Evolutionary conservation across 2,888 invertebrate genomes (phyloP), one percentile per base, ranked within the genome.

Genomic region (Chrysomela aeneicollis): DNA sequence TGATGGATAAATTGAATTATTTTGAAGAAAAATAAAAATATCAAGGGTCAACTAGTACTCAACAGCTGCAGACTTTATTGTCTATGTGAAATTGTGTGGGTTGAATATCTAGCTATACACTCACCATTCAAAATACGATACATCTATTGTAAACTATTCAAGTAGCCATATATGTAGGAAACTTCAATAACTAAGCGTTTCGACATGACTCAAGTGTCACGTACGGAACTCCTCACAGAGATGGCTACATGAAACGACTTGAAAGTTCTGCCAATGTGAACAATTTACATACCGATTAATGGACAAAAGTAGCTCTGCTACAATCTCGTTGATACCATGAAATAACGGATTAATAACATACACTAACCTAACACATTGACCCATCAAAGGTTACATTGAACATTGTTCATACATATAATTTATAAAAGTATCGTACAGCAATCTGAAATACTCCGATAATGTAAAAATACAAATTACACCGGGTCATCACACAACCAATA

Each of bases 391-490:
- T 69, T 71, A 68, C 66, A 73, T 59, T 68, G 66, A 70, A 70
- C 64, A 70, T 62, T 70, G 64, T 71, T 71, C 69, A 66, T 66
- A 67, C 68, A 68, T 67, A 63, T 64, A 61, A 66, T 63, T 70
- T 73, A 73, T 69, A 71, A 75, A 74, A 72, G 67, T 72, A 70
- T 67, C 70, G 69, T 69, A 72, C 71, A 68, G 68, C 70, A 35
- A 75, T 68, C 71, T 70, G 62, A 70, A 68, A 67, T 67, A 69
- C 67, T 70, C 64, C 64, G 64, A 66, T 71, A 76, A 75, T 78
- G 78, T 79, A 79, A 80, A 80, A 80, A 79, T 80, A 80, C 79
- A 79, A 79, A 79, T 77, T 76, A 77, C 76, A 76, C 74, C 75
- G 76, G 73, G 73, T 74, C 74, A 68, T 68, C 70, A 70, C 68